These are phyloP conservation scores for Panzeria rudis DNA, from an alignment of 2,888 invertebrate genomes.

Conservation along the genomic window DNA sequence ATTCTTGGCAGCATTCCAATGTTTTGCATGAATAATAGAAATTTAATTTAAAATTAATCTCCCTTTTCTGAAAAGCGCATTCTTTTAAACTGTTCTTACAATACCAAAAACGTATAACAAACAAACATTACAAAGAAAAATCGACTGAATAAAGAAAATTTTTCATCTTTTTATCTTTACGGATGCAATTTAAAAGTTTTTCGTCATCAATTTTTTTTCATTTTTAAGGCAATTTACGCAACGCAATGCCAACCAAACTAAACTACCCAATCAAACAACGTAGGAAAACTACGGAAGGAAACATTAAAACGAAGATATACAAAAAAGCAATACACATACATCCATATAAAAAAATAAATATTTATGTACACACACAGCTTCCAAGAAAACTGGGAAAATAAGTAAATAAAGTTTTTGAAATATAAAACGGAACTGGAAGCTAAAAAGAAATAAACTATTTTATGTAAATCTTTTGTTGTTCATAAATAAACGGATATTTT, in stretches of 20 bases:
- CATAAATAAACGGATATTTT: slow-evolving; percentile 15
- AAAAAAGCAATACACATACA: slow-evolving; percentile 18
- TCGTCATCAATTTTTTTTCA: background rate
- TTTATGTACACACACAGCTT: background rate
- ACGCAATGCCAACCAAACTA: slow-evolving; percentile 20
- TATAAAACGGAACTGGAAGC: slow-evolving; percentile 11
- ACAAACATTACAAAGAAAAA: slow-evolving; percentile 16
- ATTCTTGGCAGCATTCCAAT: no score
- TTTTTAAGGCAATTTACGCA: slow-evolving; percentile 62
- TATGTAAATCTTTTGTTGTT: slow-evolving; percentile 49
- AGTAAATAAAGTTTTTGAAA: slow-evolving; percentile 33
- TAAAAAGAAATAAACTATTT: background rate
- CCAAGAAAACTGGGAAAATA: background rate
- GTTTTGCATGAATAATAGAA: no score
- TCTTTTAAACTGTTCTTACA: no score
- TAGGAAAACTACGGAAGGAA: slow-evolving; percentile 63
- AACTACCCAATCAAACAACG: background rate
- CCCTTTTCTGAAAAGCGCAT: background rate
- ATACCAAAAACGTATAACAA: no score
- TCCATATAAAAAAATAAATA: background rate
- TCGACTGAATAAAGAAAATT: slow-evolving; percentile 48
- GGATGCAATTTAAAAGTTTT: slow-evolving; percentile 70
- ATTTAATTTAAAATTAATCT: no score
- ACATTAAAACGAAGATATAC: slow-evolving; percentile 53
- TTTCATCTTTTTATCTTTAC: slow-evolving; percentile 58